Conservation (phyloP, 2,113 vertebrate genomes). For the Orthonyx spaldingii region DNA sequence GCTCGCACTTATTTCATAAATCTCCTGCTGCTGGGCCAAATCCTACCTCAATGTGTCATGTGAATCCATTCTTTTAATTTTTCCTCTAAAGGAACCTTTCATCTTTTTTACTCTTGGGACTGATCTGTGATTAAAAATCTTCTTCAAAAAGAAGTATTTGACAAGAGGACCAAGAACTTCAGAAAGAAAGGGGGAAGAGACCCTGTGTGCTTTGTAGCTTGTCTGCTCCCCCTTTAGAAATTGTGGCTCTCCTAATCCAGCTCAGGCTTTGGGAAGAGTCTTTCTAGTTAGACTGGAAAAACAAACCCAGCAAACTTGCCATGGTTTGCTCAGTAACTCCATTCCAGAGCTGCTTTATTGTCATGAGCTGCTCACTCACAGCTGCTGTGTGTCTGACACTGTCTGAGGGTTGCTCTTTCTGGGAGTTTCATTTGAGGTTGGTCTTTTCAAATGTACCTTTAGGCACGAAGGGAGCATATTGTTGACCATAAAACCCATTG, state of each 20-base stretch:
- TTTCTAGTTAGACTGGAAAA: neutral
- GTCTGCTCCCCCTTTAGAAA: neutral
- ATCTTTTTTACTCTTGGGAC: neutral
- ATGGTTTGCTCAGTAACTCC: neutral
- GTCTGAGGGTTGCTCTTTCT: neutral
- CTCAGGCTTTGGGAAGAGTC: neutral
- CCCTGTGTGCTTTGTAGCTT: neutral
- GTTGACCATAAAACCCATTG: neutral
- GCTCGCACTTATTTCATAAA: neutral
- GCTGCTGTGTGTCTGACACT: neutral
- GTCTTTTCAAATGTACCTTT: neutral
- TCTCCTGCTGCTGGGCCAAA: neutral
- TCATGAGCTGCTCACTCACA: neutral
- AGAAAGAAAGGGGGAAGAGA: neutral
- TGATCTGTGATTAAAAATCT: neutral
- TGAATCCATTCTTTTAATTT: neutral
- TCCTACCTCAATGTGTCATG: neutral
- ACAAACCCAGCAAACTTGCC: neutral
- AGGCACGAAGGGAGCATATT: neutral
- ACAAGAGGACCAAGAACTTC: neutral
- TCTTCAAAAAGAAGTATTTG: neutral
- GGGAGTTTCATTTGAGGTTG: neutral
- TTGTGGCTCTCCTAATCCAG: neutral
- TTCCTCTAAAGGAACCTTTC: neutral
- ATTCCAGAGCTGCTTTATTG: neutral